Base-by-base conservation (phyloP, 2,888 invertebrate species). In the Sylvicola cinctus region DNA sequence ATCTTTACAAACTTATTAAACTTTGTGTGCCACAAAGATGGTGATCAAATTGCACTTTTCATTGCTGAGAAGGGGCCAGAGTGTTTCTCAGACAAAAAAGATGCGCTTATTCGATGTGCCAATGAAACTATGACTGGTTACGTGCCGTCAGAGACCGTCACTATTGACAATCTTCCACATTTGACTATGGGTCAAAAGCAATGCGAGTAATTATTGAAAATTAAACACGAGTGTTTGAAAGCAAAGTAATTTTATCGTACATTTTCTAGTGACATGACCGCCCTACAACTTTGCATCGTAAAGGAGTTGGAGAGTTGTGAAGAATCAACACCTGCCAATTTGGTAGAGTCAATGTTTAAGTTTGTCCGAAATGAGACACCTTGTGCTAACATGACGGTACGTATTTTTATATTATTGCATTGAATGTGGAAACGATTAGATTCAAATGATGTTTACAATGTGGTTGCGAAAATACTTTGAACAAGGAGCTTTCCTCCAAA, bases 31-130 rank as follows among this genome's bases (percentile, higher is more conserved):
- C 71, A 64, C 46, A 80, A 81, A 45, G 78, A 80, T 44, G 83
- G 83, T 7, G 81, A 83, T 50, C 69, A 81, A 43, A 75, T 84
- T 45, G 81, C 83, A 1, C 58, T 83, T 45, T 84, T 84, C 49
- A 75, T 83, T 36, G 73, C 81, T 2, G 79, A 81, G 48, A 72
- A 74, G n/a, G 83, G 83, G 0, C 70, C 74, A 7, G 75, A 80
- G 47, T 84, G 83, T 46, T 58, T 81, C 38, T 46, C 63, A 36
- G 60, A 63, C 1, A 70, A 73, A 40, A 60, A 64, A 39, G 63
- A 67, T 1, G 65, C 58, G 2, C 61, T 83, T 25, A 62, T 67
- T 45, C 49, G 58, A 3, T 83, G 83, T 46, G 46, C 70, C 7
- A 77, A 79, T 47, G 49, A 50, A 16, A 75, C 77, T 0, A 56